Conservation (phyloP, 92 coral and sea anemone species). For the Ricordea florida region DNA sequence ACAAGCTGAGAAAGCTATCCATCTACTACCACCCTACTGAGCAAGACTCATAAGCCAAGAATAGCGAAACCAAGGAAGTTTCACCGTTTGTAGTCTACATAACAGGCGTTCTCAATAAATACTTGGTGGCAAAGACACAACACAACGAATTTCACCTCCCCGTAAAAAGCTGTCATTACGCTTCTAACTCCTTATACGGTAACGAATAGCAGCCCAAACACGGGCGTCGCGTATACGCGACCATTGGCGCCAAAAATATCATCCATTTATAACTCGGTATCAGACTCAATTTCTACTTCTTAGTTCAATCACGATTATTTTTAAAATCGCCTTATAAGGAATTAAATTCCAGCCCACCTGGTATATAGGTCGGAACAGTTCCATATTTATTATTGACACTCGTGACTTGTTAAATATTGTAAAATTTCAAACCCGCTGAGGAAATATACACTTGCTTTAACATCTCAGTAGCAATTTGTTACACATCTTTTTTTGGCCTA, state of each 20-base stretch:
- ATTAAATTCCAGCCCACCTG: constrained; percentile 6
- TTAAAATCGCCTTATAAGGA: constrained; percentile 38
- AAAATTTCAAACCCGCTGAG: constrained; percentile 3
- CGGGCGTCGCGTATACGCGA: background rate
- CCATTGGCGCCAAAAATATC: background rate
- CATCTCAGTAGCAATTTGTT: background rate
- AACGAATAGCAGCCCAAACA: constrained; percentile 2
- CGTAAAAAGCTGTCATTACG: background rate
- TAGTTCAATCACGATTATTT: constrained; percentile 34
- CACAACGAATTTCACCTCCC: no score
- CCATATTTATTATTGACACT: background rate
- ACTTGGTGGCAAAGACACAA: no score
- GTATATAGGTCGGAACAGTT: background rate
- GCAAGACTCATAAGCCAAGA: no score
- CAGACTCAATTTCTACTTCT: no score
- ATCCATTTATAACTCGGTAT: background rate
- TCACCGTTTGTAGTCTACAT: no score
- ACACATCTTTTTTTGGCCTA: no score
- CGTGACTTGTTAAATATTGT: constrained; percentile 25
- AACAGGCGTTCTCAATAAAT: no score
- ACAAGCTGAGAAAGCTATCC: constrained; percentile 40
- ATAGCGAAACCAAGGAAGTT: no score
- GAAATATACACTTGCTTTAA: constrained; percentile 19
- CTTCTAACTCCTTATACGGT: background rate
- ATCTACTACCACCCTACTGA: no score